phyloP scores from a whole-genome alignment of 2,797 vertebrate genomes.

The Margarornis squamiger region DNA sequence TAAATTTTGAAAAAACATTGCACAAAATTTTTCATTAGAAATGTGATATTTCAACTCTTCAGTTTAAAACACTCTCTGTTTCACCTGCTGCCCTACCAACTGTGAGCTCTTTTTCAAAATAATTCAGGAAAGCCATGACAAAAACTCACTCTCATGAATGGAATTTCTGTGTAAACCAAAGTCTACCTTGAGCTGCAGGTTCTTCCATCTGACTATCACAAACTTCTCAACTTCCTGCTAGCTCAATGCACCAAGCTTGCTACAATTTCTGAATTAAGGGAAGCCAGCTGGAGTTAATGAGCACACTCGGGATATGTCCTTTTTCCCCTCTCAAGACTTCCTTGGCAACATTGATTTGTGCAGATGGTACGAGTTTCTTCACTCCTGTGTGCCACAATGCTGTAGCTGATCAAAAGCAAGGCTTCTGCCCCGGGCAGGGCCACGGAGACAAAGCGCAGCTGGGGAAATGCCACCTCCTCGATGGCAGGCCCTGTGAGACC shows the following conservation, averaged over 20 bases:
- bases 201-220: background rate
- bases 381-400: background rate
- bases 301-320: background rate
- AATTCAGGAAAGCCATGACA: background rate
- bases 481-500: background rate
- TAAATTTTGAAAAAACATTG: background rate
- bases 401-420: background rate
- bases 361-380: background rate
- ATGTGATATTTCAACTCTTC: background rate
- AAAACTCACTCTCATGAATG: background rate
- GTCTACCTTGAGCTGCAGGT: background rate
- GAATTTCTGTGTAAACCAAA: background rate
- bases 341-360: background rate
- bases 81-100: background rate
- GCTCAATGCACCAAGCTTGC: background rate
- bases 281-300: background rate
- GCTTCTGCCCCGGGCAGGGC: background rate
- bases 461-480: background rate
- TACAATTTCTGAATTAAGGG: conserved; percentile 3
- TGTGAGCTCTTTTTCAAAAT: background rate
- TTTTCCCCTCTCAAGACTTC: background rate
- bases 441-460: background rate
- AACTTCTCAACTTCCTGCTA: background rate
- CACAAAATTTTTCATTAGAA: background rate
- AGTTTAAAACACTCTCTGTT: background rate